Evolutionary conservation across 2,113 vertebrate species (phyloP).

Genomic region (Hiodon alosoides): DNA sequence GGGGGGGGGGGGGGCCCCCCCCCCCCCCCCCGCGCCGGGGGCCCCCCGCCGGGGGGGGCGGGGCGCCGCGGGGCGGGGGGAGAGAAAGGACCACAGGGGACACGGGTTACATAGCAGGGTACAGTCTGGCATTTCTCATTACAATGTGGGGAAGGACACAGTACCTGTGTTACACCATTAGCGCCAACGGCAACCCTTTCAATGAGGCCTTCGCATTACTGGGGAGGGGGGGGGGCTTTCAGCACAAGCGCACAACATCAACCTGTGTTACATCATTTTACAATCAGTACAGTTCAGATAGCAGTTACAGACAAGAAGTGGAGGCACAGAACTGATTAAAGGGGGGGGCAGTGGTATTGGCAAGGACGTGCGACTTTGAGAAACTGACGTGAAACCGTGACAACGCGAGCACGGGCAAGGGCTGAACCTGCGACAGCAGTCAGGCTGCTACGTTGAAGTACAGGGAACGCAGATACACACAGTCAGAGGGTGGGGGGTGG

Average conservation of each 20-base stretch:
- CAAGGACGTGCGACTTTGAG: background rate
- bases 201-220: constrained; percentile 74
- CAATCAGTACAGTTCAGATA: constrained; percentile 72
- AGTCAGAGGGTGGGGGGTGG: background rate
- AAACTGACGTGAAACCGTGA: too few species aligned
- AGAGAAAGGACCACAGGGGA: constrained; percentile 1
- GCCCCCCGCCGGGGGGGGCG: too few species aligned
- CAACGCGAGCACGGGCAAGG: too few species aligned
- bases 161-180: constrained; percentile 82
- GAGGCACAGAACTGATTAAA: constrained; percentile 23
- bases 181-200: constrained; percentile 83
- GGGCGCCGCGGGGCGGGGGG: too few species aligned
- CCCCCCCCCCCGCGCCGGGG: too few species aligned
- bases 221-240: constrained; percentile 72
- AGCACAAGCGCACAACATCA: constrained; percentile 76
- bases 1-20: background rate
- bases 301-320: constrained; percentile 17
- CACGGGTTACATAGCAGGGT: background rate
- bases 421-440: too few species aligned
- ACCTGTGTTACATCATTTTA: constrained; percentile 85
- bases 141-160: constrained; percentile 68
- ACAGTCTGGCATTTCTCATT: constrained; percentile 15
- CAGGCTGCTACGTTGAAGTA: too few species aligned
- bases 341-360: background rate
- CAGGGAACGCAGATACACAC: background rate